Conservation (phyloP, 2,797 vertebrate genomes). For the Coendou prehensilis region DNA sequence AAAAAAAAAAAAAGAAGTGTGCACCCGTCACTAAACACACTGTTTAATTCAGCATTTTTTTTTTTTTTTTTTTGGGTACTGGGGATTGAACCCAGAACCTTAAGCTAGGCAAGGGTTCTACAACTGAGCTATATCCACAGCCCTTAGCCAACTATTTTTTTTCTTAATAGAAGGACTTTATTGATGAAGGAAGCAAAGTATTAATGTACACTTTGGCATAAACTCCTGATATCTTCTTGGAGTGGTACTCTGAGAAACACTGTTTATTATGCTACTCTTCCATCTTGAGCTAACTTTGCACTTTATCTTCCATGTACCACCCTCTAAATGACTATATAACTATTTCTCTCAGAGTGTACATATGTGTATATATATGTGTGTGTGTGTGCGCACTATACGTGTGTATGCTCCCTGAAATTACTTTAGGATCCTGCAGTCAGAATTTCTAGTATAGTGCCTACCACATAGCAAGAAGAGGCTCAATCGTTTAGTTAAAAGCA, state of each 20-base stretch:
- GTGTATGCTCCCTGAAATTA: background rate
- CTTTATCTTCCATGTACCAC: conserved; percentile 14
- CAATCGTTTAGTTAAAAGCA: conserved; percentile 37
- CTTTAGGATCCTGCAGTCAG: background rate
- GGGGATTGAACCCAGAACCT: background rate
- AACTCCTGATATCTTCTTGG: background rate
- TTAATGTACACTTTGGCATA: conserved; percentile 57
- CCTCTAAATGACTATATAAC: background rate
- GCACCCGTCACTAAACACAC: background rate
- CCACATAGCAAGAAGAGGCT: conserved; percentile 13
- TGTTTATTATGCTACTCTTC: background rate
- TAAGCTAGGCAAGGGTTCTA: background rate
- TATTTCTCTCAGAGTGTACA: background rate
- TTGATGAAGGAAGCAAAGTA: conserved; percentile 44
- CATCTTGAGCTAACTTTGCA: conserved; percentile 39
- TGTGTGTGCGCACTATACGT: background rate
- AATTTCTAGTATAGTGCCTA: conserved; percentile 5
- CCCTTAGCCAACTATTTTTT: background rate
- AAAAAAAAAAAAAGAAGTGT: background rate
- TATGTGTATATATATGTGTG: background rate
- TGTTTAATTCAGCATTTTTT: background rate
- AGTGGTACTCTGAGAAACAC: conserved; percentile 20
- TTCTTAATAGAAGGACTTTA: conserved; percentile 32
- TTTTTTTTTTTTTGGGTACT: background rate
- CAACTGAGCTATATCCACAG: background rate